Conservation (phyloP, 2,113 vertebrate species). For the Corynorhinus townsendii region DNA sequence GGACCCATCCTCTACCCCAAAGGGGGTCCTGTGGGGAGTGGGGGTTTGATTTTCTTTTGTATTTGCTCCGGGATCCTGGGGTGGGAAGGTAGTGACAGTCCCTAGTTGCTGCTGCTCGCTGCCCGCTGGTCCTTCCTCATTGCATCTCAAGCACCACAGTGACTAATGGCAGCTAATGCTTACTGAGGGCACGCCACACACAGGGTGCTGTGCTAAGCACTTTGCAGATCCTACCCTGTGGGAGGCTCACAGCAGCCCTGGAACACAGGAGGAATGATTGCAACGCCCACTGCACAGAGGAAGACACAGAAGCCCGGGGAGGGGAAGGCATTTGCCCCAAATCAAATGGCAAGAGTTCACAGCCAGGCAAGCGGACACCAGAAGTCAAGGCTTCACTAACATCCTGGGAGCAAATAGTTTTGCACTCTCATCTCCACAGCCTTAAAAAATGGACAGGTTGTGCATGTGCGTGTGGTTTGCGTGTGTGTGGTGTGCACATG, state of each 20-base stretch:
- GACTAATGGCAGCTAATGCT: not conserved
- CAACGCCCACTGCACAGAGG: not conserved
- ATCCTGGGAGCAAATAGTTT: not conserved
- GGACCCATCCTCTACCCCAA: not conserved
- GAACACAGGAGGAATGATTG: rapidly evolving
- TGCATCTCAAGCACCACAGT: not conserved
- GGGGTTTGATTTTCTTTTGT: not conserved
- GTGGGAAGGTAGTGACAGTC: not conserved
- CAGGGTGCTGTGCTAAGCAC: rapidly evolving
- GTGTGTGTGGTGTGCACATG: too few relatives aligned
- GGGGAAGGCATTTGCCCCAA: not conserved
- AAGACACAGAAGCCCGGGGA: not conserved
- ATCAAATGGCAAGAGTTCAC: not conserved
- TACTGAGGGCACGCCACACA: rapidly evolving
- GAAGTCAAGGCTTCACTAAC: not conserved
- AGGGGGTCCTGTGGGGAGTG: not conserved
- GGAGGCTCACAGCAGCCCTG: not conserved
- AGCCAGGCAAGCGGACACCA: not conserved
- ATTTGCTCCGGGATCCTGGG: not conserved
- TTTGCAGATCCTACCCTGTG: not conserved
- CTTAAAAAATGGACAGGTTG: not conserved
- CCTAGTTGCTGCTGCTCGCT: too few relatives aligned
- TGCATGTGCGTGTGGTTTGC: too few relatives aligned
- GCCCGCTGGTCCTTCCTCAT: not conserved
- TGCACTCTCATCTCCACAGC: too few relatives aligned